These are phyloP conservation scores for Leptinotarsa peninsularis DNA, from an alignment of 2,888 invertebrate genomes.

Conservation along the genomic window DNA sequence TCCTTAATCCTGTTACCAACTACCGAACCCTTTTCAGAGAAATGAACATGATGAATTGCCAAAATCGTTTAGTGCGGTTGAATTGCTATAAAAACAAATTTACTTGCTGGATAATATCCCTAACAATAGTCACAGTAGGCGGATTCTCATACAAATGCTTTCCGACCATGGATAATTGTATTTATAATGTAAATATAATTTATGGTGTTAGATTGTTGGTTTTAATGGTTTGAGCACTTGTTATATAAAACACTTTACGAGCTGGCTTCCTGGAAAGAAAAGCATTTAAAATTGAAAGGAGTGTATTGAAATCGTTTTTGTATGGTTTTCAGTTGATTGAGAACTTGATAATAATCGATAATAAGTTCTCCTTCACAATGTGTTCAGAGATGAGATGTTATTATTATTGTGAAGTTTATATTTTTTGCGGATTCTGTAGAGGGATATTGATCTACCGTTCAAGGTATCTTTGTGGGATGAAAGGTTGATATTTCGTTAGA, in stretches of 20 bases:
- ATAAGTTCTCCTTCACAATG: neutral
- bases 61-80: conserved; percentile 14
- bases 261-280: neutral
- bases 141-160: conserved; percentile 1
- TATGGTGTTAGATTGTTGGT: conserved; percentile 3
- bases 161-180: conserved; percentile 8
- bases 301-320: neutral
- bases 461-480: too few species aligned
- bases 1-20: neutral
- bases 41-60: conserved; percentile 1
- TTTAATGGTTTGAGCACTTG: neutral
- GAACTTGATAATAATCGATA: neutral
- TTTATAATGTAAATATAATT: conserved; percentile 9
- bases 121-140: neutral
- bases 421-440: too few species aligned
- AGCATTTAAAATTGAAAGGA: neutral
- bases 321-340: neutral
- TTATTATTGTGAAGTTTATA: too few species aligned
- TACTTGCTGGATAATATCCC: conserved; percentile 1
- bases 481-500: too few species aligned
- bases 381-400: neutral
- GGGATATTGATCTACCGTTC: too few species aligned
- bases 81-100: conserved; percentile 6
- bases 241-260: neutral
- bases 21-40: neutral